Percentiles rank a stretch among this genome's conserved stretches.
Evolutionary conservation across 2,113 vertebrate species (phyloP).

Genomic region (Forbesichthys agassizii): DNA sequence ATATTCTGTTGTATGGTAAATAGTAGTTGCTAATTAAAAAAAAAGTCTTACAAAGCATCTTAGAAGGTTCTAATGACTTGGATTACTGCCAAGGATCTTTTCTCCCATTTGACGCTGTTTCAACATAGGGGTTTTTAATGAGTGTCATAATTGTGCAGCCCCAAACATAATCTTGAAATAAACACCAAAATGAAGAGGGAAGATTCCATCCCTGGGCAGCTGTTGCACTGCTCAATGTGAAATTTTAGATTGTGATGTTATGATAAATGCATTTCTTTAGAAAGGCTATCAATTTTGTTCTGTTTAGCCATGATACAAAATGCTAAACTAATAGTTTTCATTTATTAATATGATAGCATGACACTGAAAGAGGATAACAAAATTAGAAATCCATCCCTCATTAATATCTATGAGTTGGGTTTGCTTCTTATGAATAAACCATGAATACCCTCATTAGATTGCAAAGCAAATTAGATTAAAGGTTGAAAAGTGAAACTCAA

Average conservation of each 20-base stretch:
- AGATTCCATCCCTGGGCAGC: conserved; percentile 36
- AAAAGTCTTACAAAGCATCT: conserved; percentile 60
- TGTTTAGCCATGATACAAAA: conserved; percentile 46
- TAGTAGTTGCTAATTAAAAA: conserved; percentile 62
- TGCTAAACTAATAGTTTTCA: conserved; percentile 60
- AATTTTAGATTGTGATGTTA: conserved; percentile 47
- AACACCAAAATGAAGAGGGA: conserved; percentile 42
- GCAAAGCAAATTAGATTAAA: conserved; percentile 46
- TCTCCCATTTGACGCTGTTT: conserved; percentile 63
- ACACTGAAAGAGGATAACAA: conserved; percentile 58
- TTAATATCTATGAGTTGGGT: conserved; percentile 64
- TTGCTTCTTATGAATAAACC: conserved; percentile 60
- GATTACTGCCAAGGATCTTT: conserved; percentile 64
- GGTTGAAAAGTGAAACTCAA: conserved; percentile 45
- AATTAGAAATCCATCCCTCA: conserved; percentile 63
- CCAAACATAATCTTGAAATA: conserved; percentile 73
- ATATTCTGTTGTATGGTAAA: conserved; percentile 58
- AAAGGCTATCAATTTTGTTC: conserved; percentile 52
- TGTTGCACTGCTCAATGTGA: conserved; percentile 48
- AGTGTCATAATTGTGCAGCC: conserved; percentile 69
- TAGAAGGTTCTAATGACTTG: conserved; percentile 72
- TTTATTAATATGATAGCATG: conserved; percentile 70
- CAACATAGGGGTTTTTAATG: conserved; percentile 67
- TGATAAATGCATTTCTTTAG: conserved; percentile 49
- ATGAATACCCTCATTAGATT: conserved; percentile 63